These are phyloP conservation scores for Ectemnius lituratus DNA, from an alignment of 2,888 invertebrate genomes.

Conservation along the genomic window DNA sequence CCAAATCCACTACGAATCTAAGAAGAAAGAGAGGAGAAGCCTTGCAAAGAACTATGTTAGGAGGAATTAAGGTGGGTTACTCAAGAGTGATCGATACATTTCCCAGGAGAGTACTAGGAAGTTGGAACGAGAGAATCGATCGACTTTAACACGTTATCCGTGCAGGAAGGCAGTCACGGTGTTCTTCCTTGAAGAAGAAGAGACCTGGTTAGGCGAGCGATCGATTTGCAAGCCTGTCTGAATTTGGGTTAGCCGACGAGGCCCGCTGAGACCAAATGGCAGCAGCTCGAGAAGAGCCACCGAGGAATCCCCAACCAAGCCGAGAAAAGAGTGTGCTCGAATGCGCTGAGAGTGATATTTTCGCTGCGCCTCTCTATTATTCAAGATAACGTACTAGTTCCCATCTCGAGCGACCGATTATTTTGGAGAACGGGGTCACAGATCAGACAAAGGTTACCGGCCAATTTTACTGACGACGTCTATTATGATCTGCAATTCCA, in stretches of 20 bases:
- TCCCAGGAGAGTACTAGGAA: conserved; percentile 18
- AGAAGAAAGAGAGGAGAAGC: conserved; percentile 12
- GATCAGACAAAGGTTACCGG: conserved; percentile 37
- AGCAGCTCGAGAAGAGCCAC: background rate
- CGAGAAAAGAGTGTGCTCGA: no score
- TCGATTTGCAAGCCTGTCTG: conserved; percentile 58
- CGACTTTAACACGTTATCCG: conserved; percentile 9
- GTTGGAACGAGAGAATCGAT: conserved; percentile 48
- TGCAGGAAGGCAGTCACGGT: conserved; percentile 9
- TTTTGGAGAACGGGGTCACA: conserved; percentile 45
- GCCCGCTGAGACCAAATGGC: conserved; percentile 40
- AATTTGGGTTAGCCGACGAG: conserved; percentile 57
- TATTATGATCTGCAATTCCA: background rate
- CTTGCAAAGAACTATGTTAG: conserved; percentile 10
- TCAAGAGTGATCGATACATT: conserved; percentile 14
- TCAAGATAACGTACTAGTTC: conserved; percentile 41
- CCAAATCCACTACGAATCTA: no score
- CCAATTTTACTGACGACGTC: conserved; percentile 26
- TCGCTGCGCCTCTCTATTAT: conserved; percentile 45
- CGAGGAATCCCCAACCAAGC: no score
- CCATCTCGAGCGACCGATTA: conserved; percentile 31
- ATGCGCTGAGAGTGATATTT: conserved; percentile 32
- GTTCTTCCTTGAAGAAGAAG: conserved; percentile 29
- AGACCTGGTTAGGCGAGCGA: conserved; percentile 42
- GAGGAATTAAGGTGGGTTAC: conserved; percentile 31